These are phyloP conservation scores for Cancer borealis DNA, from an alignment of 2,888 invertebrate genomes.

Conservation along the genomic window DNA sequence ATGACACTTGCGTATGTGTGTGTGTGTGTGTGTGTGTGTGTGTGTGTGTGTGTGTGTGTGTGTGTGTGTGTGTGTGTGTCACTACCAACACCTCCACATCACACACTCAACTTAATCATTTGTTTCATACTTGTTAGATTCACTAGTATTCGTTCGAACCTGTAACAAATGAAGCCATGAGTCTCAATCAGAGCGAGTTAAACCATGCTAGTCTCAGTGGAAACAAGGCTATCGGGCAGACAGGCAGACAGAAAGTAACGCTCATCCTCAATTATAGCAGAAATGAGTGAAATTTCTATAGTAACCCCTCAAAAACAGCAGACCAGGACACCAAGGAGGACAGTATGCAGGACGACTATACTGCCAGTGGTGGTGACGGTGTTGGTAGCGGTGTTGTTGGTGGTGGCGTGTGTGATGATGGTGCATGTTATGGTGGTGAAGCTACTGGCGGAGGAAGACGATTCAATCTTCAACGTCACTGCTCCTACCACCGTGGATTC, in stretches of 20 bases:
- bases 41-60: too few relatives aligned
- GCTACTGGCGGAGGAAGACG: neutral
- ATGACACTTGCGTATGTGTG: too few relatives aligned
- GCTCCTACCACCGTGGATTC: neutral
- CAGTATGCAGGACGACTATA: neutral
- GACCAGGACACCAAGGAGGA: neutral
- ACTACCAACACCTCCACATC: too few relatives aligned
- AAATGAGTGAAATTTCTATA: neutral
- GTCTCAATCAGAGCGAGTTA: neutral
- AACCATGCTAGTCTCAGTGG: neutral
- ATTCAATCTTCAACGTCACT: neutral
- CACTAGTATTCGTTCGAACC: too few relatives aligned
- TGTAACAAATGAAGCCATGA: too few relatives aligned
- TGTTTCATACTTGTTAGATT: too few relatives aligned
- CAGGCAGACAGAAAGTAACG: neutral
- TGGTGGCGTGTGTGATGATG: neutral
- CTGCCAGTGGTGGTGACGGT: conserved; percentile 3
- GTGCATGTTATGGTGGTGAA: neutral
- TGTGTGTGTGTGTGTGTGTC: too few relatives aligned
- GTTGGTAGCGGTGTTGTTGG: neutral
- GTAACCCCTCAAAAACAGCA: neutral
- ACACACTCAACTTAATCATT: too few relatives aligned
- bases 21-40: too few relatives aligned
- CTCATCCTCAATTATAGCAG: neutral
- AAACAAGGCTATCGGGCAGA: neutral